Evolutionary conservation across 2,888 invertebrate genomes (phyloP), one percentile per base, ranked within the genome.

Genomic region (Abrostola tripartita): DNA sequence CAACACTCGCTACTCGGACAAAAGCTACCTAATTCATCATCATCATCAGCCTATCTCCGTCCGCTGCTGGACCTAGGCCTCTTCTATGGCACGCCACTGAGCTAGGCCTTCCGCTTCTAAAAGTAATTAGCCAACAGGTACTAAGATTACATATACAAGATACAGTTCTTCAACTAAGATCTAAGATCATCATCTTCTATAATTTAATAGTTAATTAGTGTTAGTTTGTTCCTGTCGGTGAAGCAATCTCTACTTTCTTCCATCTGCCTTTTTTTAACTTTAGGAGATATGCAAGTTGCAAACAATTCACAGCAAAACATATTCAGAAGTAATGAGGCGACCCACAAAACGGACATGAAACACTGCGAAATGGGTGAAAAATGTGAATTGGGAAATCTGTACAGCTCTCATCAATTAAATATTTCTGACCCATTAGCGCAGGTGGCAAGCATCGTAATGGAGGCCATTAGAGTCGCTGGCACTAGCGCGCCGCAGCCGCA

Each of bases 351-450:
- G 68, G 63, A 71, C 61, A 67, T 62, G 59, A 83, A 85, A 83
- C 78, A 80, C 82, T 65, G 81, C 82, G 79, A 79, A 85, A 87
- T 85, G 82, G 82, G 85, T 88, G 86, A 92, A 91, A 90, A 92
- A 90, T 89, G 85, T 79, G 87, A 86, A 86, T 84, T 84, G 82
- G 82, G 64, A 85, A 90, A 89, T 90, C 89, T 86, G 89, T 87
- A 88, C 84, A 79, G 85, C 83, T 81, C 87, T 88, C 91, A 92
- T 92, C 90, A 91, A 93, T 93, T 92, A 93, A 92, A 93, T 93
- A 93, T 93, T 92, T 92, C 88, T 91, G 90, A 88, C 78, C 90
- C 91, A 93, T 92, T 93, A 94, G 92, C 89, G 85, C 92, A 92
- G 90, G 91, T 92, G 93, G 90, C 85, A 87, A 84, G 88, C 88